Evolutionary conservation across 1,140 invertebrate genomes (phyloP).

Genomic region (Dryas iulia): DNA sequence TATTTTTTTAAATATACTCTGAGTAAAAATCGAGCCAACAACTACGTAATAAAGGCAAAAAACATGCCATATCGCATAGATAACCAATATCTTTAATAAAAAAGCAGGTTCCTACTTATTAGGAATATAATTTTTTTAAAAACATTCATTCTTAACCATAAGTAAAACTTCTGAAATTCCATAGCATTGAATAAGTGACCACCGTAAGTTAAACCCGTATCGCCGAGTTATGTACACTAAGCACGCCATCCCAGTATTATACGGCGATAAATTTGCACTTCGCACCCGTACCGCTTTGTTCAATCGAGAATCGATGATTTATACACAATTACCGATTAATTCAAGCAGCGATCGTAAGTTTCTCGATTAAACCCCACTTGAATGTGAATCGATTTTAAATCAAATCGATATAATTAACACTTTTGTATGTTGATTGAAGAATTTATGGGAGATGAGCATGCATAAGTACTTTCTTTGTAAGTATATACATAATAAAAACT

Average conservation of each 20-base stretch:
- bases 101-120: too few relatives aligned
- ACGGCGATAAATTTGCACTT: conserved; percentile 70
- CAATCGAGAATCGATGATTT: conserved; percentile 77
- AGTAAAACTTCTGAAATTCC: conserved; percentile 15
- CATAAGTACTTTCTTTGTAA: not conserved
- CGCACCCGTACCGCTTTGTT: conserved; percentile 71
- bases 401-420: conserved; percentile 25
- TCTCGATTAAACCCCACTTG: conserved; percentile 54
- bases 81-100: too few relatives aligned
- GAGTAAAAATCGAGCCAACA: too few relatives aligned
- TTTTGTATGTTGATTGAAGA: conserved; percentile 26
- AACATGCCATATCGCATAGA: too few relatives aligned
- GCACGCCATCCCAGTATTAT: conserved; percentile 65
- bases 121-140: too few relatives aligned
- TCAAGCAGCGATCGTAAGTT: conserved; percentile 77
- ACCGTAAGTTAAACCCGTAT: conserved; percentile 66
- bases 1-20: too few relatives aligned
- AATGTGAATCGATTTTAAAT: conserved; percentile 39
- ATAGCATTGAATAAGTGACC: conserved; percentile 40
- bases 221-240: conserved; percentile 61
- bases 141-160: not conserved
- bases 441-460: not conserved
- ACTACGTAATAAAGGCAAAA: too few relatives aligned
- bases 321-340: conserved; percentile 79
- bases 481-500: too few relatives aligned